Percentiles rank a stretch among this genome's conserved stretches.
Conservation (phyloP, 2,888 invertebrate genomes). For the Dorcus hopei region DNA sequence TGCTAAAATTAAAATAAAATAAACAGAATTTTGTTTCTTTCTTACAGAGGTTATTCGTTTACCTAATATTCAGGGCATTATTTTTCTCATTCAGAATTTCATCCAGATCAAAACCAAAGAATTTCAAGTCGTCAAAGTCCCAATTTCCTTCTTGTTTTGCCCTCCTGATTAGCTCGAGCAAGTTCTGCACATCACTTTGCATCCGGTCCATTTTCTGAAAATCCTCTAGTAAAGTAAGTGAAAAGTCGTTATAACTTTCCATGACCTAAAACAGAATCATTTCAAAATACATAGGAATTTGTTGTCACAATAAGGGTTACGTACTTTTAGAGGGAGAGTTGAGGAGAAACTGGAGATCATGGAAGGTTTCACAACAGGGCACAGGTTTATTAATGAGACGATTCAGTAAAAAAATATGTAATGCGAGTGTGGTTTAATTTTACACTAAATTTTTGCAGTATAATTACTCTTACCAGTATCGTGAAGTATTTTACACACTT, state of each 20-base stretch:
- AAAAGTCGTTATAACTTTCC: constrained; percentile 42
- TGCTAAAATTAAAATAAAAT: background rate
- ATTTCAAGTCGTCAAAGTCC: constrained; percentile 45
- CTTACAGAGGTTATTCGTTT: background rate
- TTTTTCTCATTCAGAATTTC: constrained; percentile 38
- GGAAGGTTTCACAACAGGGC: too few relatives aligned
- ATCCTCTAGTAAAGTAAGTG: constrained; percentile 37
- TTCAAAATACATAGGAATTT: too few relatives aligned
- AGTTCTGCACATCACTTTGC: constrained; percentile 45
- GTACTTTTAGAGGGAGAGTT: too few relatives aligned
- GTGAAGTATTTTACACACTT: too few relatives aligned
- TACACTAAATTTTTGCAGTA: too few relatives aligned
- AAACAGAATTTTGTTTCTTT: background rate
- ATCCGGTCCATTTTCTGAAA: constrained; percentile 41
- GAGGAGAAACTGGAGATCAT: too few relatives aligned
- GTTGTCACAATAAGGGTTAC: too few relatives aligned
- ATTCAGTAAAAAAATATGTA: too few relatives aligned
- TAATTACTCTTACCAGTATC: too few relatives aligned
- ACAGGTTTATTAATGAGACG: too few relatives aligned
- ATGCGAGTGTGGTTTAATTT: too few relatives aligned
- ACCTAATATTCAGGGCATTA: too few relatives aligned
- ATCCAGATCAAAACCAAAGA: constrained; percentile 47
- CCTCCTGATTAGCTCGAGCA: constrained; percentile 51
- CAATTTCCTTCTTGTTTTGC: constrained; percentile 45
- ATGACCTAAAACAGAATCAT: constrained; percentile 36